phyloP scores from a whole-genome alignment of 2,797 vertebrate genomes.

The Lycodopsis pacificus region DNA sequence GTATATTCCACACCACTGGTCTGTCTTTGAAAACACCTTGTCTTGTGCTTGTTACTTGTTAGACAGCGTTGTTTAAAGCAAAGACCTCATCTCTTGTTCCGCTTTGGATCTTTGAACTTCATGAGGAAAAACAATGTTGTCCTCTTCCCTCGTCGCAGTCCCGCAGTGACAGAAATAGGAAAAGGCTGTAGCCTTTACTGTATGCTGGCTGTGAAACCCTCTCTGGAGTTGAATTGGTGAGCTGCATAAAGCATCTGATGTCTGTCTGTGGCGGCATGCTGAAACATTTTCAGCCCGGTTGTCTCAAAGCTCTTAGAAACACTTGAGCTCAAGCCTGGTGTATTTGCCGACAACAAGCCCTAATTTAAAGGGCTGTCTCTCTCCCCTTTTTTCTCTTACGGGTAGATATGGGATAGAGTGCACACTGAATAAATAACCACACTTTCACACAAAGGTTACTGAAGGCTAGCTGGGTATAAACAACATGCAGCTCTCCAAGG shows the following conservation, averaged over 20 bases:
- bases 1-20: conserved; percentile 33
- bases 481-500: conserved; percentile 54
- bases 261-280: conserved; percentile 56
- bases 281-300: conserved; percentile 66
- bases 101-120: conserved; percentile 43
- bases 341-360: conserved; percentile 70
- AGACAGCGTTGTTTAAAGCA: conserved; percentile 53
- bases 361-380: conserved; percentile 73
- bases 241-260: conserved; percentile 74
- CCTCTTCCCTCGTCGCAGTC: conserved; percentile 33
- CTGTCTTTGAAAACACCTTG: conserved; percentile 43
- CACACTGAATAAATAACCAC: conserved; percentile 74
- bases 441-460: conserved; percentile 70
- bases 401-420: conserved; percentile 65
- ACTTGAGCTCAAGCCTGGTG: conserved; percentile 61
- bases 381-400: conserved; percentile 49
- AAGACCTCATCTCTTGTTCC: conserved; percentile 35
- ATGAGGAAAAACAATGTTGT: conserved; percentile 44
- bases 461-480: conserved; percentile 59
- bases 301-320: conserved; percentile 73
- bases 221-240: conserved; percentile 66
- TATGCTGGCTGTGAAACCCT: conserved; percentile 50
- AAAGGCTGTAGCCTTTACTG: conserved; percentile 61
- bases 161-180: conserved; percentile 58
- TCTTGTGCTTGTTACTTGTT: conserved; percentile 50